These are phyloP conservation scores for Varanus salvator DNA, from an alignment of 2,113 vertebrate species.

Conservation along the genomic window DNA sequence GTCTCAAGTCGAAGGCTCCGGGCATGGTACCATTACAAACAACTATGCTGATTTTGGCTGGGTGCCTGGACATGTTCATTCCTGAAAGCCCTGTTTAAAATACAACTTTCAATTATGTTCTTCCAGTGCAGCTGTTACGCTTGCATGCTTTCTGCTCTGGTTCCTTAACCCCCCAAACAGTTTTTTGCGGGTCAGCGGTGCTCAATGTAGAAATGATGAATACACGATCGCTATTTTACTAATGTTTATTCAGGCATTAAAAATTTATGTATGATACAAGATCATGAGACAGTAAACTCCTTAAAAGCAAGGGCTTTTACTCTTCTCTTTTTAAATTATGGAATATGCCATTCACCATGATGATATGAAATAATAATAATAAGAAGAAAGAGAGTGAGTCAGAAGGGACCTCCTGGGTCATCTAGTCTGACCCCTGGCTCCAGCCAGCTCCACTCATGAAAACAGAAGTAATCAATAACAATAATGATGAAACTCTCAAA, in stretches of 20 bases:
- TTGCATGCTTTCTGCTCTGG: background rate
- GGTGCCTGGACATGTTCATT: constrained; percentile 64
- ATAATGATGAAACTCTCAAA: background rate
- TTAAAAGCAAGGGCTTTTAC: background rate
- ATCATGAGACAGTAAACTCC: background rate
- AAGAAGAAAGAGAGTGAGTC: too few relatives aligned
- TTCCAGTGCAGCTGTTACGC: constrained; percentile 44
- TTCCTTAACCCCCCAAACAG: background rate
- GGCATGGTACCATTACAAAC: constrained; percentile 62
- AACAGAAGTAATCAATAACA: too few relatives aligned
- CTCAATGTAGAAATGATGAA: background rate
- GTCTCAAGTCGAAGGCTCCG: constrained; percentile 49
- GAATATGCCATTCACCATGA: background rate
- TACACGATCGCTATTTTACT: constrained; percentile 6
- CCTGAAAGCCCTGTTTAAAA: constrained; percentile 60
- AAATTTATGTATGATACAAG: background rate
- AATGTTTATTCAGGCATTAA: background rate
- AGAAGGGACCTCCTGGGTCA: too few relatives aligned
- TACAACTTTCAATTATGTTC: constrained; percentile 51
- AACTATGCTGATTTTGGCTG: constrained; percentile 62
- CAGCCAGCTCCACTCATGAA: too few relatives aligned
- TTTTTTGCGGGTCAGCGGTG: background rate
- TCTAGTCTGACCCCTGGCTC: too few relatives aligned
- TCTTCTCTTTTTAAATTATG: background rate
- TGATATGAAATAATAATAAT: background rate